Evolutionary conservation across 2,797 vertebrate genomes (phyloP).

Genomic region (Fringilla coelebs): DNA sequence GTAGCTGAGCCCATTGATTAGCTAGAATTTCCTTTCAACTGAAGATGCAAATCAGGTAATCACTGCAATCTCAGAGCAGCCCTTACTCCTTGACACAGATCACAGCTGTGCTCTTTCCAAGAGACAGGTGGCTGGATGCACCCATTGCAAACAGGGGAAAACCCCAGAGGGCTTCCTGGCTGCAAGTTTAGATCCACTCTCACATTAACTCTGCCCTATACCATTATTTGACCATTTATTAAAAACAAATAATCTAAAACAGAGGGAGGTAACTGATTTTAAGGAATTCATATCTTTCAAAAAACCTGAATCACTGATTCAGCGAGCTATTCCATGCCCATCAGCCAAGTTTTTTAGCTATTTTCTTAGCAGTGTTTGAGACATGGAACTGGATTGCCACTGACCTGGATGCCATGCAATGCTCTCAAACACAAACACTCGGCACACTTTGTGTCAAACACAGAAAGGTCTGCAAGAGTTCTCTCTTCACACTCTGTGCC

Average conservation of each 20-base stretch:
- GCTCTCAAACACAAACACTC: background rate
- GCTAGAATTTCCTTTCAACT: constrained; percentile 59
- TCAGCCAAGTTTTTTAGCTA: background rate
- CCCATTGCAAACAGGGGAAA: background rate
- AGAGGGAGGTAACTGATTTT: background rate
- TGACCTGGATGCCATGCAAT: background rate
- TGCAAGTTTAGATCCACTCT: constrained; percentile 15
- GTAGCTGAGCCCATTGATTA: constrained; percentile 40
- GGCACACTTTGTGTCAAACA: background rate
- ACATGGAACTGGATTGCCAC: background rate
- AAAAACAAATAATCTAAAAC: constrained; percentile 46
- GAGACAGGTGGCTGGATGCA: background rate
- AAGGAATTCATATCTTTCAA: constrained; percentile 23
- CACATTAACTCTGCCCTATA: constrained; percentile 8
- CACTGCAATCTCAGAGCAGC: constrained; percentile 17
- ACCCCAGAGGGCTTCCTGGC: constrained; percentile 3
- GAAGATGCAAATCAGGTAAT: constrained; percentile 65
- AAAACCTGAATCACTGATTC: background rate
- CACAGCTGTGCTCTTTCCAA: constrained; percentile 30
- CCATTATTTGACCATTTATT: constrained; percentile 1
- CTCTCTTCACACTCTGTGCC: background rate
- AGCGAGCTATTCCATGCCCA: constrained; percentile 16
- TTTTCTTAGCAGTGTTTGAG: background rate
- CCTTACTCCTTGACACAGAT: background rate
- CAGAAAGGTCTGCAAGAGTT: background rate